Percentiles rank a stretch among this genome's conserved stretches.
Conservation (phyloP, 2,888 invertebrate species). For the Yponomeuta plumbellus region DNA sequence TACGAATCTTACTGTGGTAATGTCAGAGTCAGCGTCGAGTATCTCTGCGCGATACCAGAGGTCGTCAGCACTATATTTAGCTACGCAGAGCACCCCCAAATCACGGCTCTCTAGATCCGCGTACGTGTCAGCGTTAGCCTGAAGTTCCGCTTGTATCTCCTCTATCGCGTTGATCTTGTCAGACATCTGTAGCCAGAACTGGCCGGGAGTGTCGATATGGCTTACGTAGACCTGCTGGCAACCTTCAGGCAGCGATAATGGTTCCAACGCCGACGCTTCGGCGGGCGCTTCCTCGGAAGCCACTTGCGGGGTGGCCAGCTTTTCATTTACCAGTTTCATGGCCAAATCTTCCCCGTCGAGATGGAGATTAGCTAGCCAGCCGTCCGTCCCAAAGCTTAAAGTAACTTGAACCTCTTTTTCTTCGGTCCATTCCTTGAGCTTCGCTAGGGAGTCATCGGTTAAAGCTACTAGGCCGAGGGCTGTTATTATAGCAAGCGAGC, state of each 20-base stretch:
- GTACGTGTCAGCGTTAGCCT: conserved; percentile 72
- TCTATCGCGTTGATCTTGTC: conserved; percentile 75
- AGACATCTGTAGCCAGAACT: conserved; percentile 83
- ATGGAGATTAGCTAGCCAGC: conserved; percentile 75
- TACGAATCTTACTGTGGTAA: conserved; percentile 85
- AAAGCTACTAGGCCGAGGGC: conserved; percentile 55
- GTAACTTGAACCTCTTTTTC: conserved; percentile 74
- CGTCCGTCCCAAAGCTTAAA: conserved; percentile 67
- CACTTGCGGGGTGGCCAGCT: conserved; percentile 52
- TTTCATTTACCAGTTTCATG: conserved; percentile 61
- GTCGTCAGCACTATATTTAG: conserved; percentile 88
- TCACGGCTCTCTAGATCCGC: conserved; percentile 74
- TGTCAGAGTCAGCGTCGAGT: conserved; percentile 85
- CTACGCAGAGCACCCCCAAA: conserved; percentile 81
- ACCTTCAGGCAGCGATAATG: conserved; percentile 48
- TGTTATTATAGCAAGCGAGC: conserved; percentile 53
- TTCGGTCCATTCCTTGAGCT: conserved; percentile 56
- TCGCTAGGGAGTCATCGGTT: conserved; percentile 52
- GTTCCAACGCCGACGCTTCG: conserved; percentile 36
- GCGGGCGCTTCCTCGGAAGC: conserved; percentile 35
- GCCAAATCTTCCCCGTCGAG: conserved; percentile 70
- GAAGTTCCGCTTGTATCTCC: conserved; percentile 79
- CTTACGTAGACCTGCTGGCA: conserved; percentile 76
- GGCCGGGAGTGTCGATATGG: conserved; percentile 85
- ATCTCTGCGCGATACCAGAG: conserved; percentile 96